Evolutionary conservation across 2,797 vertebrate genomes (phyloP), one percentile per base, ranked within the genome.

Genomic region (Chelidonichthys spinosus): DNA sequence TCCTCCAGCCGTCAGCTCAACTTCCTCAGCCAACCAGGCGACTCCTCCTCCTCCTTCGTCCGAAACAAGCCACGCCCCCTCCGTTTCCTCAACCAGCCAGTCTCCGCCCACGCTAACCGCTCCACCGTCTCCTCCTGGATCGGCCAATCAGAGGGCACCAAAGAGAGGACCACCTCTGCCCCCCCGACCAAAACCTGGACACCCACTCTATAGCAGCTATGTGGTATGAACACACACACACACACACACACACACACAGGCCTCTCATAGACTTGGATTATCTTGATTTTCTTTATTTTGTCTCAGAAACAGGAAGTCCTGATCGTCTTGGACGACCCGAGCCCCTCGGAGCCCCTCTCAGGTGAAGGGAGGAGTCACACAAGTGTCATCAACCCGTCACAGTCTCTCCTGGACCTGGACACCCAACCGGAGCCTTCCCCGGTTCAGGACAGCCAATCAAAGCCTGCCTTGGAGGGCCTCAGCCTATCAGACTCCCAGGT

Each of bases 171-270:
- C 96, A 2, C 94, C 95, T 40, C 95, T 98, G 72, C 98, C 98
- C 37, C 97, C 98, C 55, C 95, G 97, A 56, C 98, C 98, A 18
- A 96, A 94, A 83, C 96, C 96, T 0, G 97, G 98, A 88, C 97
- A 98, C 86, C 96, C 95, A 2, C 95, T 98, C 15, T 98, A 95
- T 72, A 95, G 58, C 84, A 95, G 93, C 81, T 95, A 96, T 64
- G 83, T 82, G 93, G 97, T 98, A 83, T 88, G 86, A 8, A 64
- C 54, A 43, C 60, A 60, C 18, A 46, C 72, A 53, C 13, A 13
- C 18, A 32, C 47, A 18, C 47, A 5, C 17, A 49, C 46, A 17
- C 15, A 47, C 17, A 50, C 47, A 18, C 5, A 25, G 0, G 14
- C n/a, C 25, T 11, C 39, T 35, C 1, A 35, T 7, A 2, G 1